Evolutionary conservation across 2,797 vertebrate species (phyloP), one percentile per base, ranked within the genome.

Genomic region (Threskiornis aethiopicus): DNA sequence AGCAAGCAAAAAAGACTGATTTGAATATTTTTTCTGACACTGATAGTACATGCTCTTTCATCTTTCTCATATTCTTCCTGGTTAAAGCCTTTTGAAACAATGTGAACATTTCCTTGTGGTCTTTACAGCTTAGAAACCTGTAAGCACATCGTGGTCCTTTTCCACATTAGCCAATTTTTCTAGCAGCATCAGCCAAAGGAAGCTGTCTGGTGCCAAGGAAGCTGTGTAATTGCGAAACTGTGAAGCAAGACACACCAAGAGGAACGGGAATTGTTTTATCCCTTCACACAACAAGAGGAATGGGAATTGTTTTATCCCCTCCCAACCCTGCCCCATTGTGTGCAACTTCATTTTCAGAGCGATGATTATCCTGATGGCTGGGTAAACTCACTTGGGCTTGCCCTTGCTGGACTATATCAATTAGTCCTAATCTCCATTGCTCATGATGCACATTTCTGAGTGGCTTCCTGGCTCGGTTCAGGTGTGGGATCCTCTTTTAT

Each of bases 231-330:
- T 90, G 75, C 1, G 0, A 87, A 96, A 93, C 55, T 47, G 51
- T 91, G 89, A 93, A 90, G 86, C 79, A 94, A 93, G 80, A 84
- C 80, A 69, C 54, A 75, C 35, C 55, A 84, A 81, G 66, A 87
- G 86, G 70, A 96, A 84, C 67, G 54, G 69, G 72, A 95, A 87
- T 89, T 86, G 61, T 65, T 91, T 69, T 61, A 92, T 80, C 42
- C 49, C n/a, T 67, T 86, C 72, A 39, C 31, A 70, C 15, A 47
- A 28, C 35, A 91, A 84, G 82, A 93, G 6, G 25, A 87, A 90
- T 57, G 47, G 49, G 70, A 91, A 61, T 87, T 47, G 37, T 58
- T 87, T 89, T 80, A 51, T 69, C 59, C 33, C 49, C n/a, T 88
- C 46, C 55, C 31, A 86, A 42, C 42, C 46, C 49, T 87, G 57